A percentile compares a stretch with the other conserved stretches of the same genome.
Evolutionary conservation across 2,888 invertebrate genomes (phyloP).

Genomic region (Chorisops tibialis): DNA sequence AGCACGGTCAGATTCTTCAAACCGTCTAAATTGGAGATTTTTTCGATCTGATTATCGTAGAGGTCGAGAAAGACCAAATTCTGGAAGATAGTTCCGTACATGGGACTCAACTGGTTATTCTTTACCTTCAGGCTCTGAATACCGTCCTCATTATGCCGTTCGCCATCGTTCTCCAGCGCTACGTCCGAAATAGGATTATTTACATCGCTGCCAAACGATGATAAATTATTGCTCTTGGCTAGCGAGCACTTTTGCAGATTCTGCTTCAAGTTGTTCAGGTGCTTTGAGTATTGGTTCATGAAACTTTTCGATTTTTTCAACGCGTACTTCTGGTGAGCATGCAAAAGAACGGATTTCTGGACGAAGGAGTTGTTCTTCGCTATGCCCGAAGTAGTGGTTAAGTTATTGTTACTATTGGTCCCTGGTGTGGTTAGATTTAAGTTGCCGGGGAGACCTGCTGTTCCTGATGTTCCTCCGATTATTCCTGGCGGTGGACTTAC

Average conservation of each 20-base stretch:
- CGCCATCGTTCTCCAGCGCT: background rate
- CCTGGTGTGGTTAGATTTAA: slow-evolving; percentile 1
- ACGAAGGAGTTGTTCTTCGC: slow-evolving; percentile 24
- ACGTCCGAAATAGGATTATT: background rate
- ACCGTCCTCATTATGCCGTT: background rate
- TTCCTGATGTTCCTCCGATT: slow-evolving; percentile 11
- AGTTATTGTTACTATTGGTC: slow-evolving; percentile 7
- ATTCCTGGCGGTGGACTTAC: slow-evolving; percentile 1
- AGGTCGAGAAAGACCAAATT: slow-evolving; percentile 89
- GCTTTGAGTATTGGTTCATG: slow-evolving; percentile 43
- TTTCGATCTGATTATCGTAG: slow-evolving; percentile 91
- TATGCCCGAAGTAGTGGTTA: background rate
- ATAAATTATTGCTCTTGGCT: slow-evolving; percentile 13
- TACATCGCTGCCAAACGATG: slow-evolving; percentile 19
- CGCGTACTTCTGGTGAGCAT: slow-evolving; percentile 32
- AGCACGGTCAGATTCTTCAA: slow-evolving; percentile 79
- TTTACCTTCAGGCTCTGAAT: slow-evolving; percentile 43
- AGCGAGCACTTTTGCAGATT: slow-evolving; percentile 36
- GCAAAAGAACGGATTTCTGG: slow-evolving; percentile 32
- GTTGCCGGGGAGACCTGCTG: slow-evolving; percentile 5
- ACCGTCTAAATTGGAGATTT: slow-evolving; percentile 73
- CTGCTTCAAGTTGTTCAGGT: slow-evolving; percentile 42
- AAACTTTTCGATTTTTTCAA: slow-evolving; percentile 50
- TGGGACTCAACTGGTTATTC: slow-evolving; percentile 45
- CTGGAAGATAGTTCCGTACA: slow-evolving; percentile 47